Percentiles rank a stretch among this genome's conserved stretches.
These are phyloP conservation scores for Nasua narica DNA, from an alignment of 2,797 vertebrate species.

Conservation along the genomic window DNA sequence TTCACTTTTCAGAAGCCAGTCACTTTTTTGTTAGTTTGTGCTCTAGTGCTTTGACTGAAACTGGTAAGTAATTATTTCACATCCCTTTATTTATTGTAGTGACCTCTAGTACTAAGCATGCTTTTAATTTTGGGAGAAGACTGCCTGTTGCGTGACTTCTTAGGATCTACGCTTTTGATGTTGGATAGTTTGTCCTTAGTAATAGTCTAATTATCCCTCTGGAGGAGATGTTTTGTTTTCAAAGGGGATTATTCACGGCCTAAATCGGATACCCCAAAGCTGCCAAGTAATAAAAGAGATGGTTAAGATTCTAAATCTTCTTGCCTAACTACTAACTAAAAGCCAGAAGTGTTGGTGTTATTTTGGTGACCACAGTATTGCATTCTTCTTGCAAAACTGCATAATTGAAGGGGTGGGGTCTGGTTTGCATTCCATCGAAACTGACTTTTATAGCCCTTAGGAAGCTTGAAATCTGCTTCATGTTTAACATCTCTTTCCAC, in stretches of 20 bases:
- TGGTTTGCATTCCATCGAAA: conserved; percentile 44
- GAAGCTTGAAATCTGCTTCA: conserved; percentile 65
- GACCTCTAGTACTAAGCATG: conserved; percentile 32
- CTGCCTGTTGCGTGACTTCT: conserved; percentile 68
- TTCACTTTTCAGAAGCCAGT: conserved; percentile 54
- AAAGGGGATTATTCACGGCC: conserved; percentile 82
- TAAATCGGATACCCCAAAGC: conserved; percentile 77
- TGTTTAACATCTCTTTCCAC: conserved; percentile 53
- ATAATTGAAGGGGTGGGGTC: conserved; percentile 59
- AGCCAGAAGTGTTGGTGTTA: conserved; percentile 49
- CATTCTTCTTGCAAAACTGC: conserved; percentile 64
- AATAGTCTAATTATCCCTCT: conserved; percentile 83
- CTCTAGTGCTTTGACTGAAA: conserved; percentile 56
- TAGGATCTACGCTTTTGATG: conserved; percentile 84
- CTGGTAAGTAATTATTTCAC: conserved; percentile 64
- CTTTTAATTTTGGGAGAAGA: conserved; percentile 80
- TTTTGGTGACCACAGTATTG: conserved; percentile 76
- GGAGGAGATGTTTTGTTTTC: conserved; percentile 83
- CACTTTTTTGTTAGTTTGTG: conserved; percentile 30
- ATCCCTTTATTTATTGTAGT: conserved; percentile 62
- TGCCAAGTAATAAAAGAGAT: conserved; percentile 83
- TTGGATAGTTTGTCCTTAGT: conserved; percentile 81
- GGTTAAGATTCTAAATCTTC: conserved; percentile 82
- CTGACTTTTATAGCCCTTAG: conserved; percentile 56
- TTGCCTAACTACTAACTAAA: conserved; percentile 78